phyloP scores from a whole-genome alignment of 2,888 invertebrate genomes.

The Amaurobius ferox region DNA sequence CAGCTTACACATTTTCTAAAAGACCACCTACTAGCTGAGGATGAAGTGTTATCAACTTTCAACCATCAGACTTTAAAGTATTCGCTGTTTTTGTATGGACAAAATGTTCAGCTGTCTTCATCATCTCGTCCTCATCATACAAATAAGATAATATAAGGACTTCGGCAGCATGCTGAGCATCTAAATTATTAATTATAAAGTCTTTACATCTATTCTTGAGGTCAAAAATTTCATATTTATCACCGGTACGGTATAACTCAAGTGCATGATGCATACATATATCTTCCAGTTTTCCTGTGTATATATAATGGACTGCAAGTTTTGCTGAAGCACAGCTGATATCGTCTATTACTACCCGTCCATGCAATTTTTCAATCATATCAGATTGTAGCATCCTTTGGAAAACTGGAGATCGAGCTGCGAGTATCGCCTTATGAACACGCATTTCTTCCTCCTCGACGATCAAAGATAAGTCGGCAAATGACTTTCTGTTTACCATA shows the following conservation, averaged over 20 bases:
- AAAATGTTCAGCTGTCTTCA: neutral
- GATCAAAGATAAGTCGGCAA: neutral
- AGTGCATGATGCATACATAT: neutral
- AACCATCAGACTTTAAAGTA: neutral
- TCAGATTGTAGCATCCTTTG: neutral
- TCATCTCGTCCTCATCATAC: neutral
- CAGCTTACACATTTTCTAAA: neutral
- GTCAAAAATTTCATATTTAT: conserved; percentile 13
- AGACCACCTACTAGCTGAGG: neutral
- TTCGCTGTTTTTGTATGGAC: neutral
- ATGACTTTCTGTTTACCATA: neutral
- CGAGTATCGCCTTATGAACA: neutral
- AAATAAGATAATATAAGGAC: neutral
- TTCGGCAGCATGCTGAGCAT: neutral
- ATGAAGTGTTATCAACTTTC: neutral
- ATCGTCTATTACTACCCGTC: neutral
- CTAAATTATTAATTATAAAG: neutral
- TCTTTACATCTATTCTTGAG: neutral
- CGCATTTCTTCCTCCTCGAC: neutral
- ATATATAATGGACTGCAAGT: neutral
- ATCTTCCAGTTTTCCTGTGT: neutral
- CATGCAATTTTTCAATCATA: neutral
- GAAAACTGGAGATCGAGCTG: conserved; percentile 15
- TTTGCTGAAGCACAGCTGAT: neutral
- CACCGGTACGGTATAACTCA: conserved; percentile 13